Percentiles rank a stretch among this genome's conserved stretches.
phyloP scores from a whole-genome alignment of 53 echinoderm and acorn worm genomes.

The Mesocentrotus franciscanus region DNA sequence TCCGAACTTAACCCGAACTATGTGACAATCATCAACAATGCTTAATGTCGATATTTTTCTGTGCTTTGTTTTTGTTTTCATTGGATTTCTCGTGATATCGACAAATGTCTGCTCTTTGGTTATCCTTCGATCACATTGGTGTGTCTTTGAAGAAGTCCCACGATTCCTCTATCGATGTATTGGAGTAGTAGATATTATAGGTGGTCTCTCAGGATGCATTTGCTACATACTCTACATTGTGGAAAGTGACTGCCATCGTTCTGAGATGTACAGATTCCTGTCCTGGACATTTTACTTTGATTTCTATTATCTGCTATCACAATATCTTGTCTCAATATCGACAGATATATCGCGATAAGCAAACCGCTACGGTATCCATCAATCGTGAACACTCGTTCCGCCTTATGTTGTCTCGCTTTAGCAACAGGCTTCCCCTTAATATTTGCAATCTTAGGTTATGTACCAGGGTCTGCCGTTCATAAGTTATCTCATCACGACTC shows the following conservation, averaged over 20 bases:
- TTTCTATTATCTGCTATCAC: neutral
- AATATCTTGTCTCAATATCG: neutral
- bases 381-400: neutral
- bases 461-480: neutral
- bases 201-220: neutral
- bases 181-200: neutral
- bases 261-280: too few species aligned
- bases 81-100: neutral
- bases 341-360: slow-evolving; percentile 18
- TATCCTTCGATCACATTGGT: neutral
- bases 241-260: neutral
- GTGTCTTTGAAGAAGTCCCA: neutral
- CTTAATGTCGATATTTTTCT: neutral
- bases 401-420: neutral
- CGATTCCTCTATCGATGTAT: neutral
- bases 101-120: neutral
- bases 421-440: neutral
- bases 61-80: neutral
- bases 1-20: too few species aligned
- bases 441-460: neutral
- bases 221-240: neutral
- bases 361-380: slow-evolving; percentile 12
- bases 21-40: neutral
- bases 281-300: neutral
- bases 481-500: neutral